phyloP scores from a whole-genome alignment of 2,888 invertebrate species.

The Acanthococcus lagerstroemiae region DNA sequence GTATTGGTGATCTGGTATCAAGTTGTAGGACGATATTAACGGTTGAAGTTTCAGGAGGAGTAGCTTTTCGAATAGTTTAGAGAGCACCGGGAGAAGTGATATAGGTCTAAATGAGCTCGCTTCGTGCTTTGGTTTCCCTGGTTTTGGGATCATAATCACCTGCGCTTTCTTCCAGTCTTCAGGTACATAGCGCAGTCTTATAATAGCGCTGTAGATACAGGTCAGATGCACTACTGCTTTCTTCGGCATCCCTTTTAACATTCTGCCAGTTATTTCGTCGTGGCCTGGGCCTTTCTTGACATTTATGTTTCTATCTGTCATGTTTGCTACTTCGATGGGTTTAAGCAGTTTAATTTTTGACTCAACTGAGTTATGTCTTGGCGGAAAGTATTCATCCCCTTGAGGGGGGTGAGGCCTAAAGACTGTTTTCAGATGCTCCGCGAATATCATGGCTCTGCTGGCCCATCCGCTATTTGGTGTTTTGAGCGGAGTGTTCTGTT shows the following conservation, averaged over 20 bases:
- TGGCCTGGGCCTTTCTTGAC: background rate
- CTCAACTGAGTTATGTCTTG: too few species aligned
- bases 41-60: too few species aligned
- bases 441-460: background rate
- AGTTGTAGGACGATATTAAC: too few species aligned
- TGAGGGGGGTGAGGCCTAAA: background rate
- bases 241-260: background rate
- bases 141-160: too few species aligned
- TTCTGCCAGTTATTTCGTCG: background rate
- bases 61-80: too few species aligned
- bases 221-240: background rate
- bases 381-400: too few species aligned
- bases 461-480: background rate
- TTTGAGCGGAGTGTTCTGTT: background rate
- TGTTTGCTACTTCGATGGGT: background rate
- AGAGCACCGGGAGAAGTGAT: too few species aligned
- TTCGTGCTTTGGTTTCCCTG: too few species aligned
- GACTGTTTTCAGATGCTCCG: background rate
- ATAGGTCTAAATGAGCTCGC: too few species aligned
- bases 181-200: background rate
- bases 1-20: too few species aligned
- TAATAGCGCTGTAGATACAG: background rate
- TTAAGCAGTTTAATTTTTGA: background rate
- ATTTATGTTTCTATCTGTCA: background rate
- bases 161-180: too few species aligned